These are phyloP conservation scores for Cyprinodon variegatus DNA, from an alignment of 2,113 vertebrate species.

Conservation along the genomic window DNA sequence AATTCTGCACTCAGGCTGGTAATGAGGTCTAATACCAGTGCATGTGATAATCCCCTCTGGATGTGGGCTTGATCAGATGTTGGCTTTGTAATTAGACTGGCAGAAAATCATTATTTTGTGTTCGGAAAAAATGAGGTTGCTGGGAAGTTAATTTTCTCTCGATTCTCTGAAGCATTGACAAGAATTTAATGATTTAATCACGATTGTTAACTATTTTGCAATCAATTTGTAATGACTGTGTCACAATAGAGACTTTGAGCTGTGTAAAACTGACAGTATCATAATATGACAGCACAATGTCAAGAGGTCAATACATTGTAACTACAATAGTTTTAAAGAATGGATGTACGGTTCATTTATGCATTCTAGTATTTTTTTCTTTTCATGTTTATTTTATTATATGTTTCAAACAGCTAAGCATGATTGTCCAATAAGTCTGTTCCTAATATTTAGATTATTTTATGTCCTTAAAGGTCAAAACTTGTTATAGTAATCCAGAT, in stretches of 20 bases:
- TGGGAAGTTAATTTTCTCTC: constrained; percentile 99
- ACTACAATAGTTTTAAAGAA: constrained; percentile 35
- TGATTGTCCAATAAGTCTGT: not conserved
- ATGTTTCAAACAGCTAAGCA: constrained; percentile 5
- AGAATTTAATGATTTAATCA: constrained; percentile 99
- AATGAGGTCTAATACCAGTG: constrained; percentile 99
- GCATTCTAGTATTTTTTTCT: not conserved
- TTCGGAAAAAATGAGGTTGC: constrained; percentile 98
- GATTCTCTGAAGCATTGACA: constrained; percentile 99
- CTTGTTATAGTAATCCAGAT: not conserved
- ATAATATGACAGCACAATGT: constrained; percentile 65
- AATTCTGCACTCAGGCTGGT: constrained; percentile 99
- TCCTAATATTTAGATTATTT: not conserved
- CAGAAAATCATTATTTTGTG: constrained; percentile 99
- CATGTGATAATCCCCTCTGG: constrained; percentile 99
- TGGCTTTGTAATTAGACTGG: constrained; percentile 99
- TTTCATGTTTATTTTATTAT: not conserved
- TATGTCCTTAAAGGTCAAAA: not conserved
- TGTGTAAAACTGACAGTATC: constrained; percentile 75
- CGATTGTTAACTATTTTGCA: constrained; percentile 99
- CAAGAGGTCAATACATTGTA: constrained; percentile 59
- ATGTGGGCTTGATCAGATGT: constrained; percentile 99
- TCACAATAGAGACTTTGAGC: constrained; percentile 91
- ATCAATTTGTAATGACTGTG: constrained; percentile 99
- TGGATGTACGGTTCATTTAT: constrained; percentile 11